Evolutionary conservation across 2,888 invertebrate genomes (phyloP), one percentile per base, ranked within the genome.

Genomic region (Agrotis ipsilon): DNA sequence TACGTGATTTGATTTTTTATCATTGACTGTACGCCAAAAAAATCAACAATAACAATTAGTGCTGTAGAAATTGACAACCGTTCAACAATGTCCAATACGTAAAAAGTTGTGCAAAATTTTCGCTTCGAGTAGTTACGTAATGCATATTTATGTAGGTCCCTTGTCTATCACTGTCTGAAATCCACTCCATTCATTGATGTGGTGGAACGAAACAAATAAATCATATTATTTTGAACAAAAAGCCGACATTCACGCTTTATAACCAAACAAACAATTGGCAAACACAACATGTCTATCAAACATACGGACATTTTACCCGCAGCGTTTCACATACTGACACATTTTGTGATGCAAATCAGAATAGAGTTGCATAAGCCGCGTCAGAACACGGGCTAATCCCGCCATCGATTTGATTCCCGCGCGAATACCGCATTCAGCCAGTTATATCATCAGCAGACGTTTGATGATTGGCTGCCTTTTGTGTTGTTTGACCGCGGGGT

Each of bases 281-380:
- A 73, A 43, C 57, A 45, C 14, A 45, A 45, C 45, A 24, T 45
- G 58, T 69, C 65, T 62, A 52, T 63, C 70, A 67, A 70, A 59
- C 64, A 39, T 18, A 39, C 21, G 24, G 24, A 54, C 54, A 39
- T 39, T 32, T 16, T 21, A 14, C 55, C 48, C 21, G 61, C 49
- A 69, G 32, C 39, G 59, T 55, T 54, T 57, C 59, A 60, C 51
- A 67, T 63, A 43, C 57, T 54, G 24, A 54, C 51, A 64, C 68
- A 82, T 86, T 83, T 79, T 78, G 82, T 64, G 67, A 78, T 86
- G 80, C 77, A 81, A 85, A 86, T 81, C 76, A 61, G 69, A 64
- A 80, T 78, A 72, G 76, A 73, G 54, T 68, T 64, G 67, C 64
- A 76, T 69, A 81, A 78, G 68, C 78, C 59, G 43, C 52, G 72